Evolutionary conservation across 2,888 invertebrate species (phyloP).

Genomic region (Ectobius pallidus): DNA sequence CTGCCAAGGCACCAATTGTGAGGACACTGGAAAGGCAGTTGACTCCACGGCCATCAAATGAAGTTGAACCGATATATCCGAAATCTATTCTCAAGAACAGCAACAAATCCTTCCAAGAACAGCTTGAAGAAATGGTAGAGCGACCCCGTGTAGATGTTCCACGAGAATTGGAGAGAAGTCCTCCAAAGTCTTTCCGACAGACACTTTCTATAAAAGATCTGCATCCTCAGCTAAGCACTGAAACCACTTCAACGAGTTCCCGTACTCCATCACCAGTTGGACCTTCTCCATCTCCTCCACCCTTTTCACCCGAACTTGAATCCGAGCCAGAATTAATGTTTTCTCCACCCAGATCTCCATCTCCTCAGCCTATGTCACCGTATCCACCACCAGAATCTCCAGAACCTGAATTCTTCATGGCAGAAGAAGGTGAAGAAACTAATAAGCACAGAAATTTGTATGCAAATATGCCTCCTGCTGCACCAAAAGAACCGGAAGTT

Average conservation of each 20-base stretch:
- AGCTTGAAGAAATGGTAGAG: constrained; percentile 43
- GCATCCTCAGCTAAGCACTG: neutral
- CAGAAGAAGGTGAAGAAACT: no score
- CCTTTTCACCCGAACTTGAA: neutral
- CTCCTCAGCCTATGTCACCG: no score
- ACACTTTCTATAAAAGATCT: neutral
- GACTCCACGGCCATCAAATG: neutral
- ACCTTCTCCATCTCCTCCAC: neutral
- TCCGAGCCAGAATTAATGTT: neutral
- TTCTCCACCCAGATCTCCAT: no score
- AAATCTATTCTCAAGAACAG: constrained; percentile 76
- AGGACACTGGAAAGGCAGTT: neutral
- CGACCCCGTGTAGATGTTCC: constrained; percentile 50
- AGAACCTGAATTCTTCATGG: no score
- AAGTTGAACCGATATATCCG: constrained; percentile 63
- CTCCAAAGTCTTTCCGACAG: neutral
- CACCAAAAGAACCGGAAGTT: neutral
- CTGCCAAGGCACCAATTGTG: constrained; percentile 54
- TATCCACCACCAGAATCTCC: no score
- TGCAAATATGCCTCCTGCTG: no score
- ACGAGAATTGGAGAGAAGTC: neutral
- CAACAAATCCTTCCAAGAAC: constrained; percentile 40
- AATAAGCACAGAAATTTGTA: no score
- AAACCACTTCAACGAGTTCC: constrained; percentile 55
- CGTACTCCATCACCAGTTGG: constrained; percentile 53